Base-by-base conservation (phyloP, 1,140 invertebrate genomes). In the Oryctes rhinoceros region DNA sequence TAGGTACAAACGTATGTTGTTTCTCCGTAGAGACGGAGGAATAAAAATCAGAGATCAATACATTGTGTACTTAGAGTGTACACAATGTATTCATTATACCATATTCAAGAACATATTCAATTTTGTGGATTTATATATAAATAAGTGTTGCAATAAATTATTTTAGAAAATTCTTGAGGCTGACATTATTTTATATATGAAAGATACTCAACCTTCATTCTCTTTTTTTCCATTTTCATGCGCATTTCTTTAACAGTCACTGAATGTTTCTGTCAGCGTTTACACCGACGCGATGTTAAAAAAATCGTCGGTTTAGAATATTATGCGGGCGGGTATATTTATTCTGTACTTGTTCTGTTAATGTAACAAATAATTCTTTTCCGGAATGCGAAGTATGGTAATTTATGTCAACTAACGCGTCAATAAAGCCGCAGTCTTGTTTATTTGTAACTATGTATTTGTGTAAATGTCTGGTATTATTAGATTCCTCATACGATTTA, bases 341-440 rank as follows among this genome's bases (percentile, higher is more conserved):
- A 59, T 18, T 59, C 18, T n/a, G 15, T 15, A 15, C 15, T 59
- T 59, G 53, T 15, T 59, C 53, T 15, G 5, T 59, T n/a, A 59
- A 18, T 15, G 18, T 59, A 59, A 59, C 53, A 59, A 59, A 59
- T 59, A 59, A n/a, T 59, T 59, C 53, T 59, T 59, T 59, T 59
- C 18, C 53, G 53, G 53, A 59, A 15, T 18, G 53, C 15, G 15
- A 39, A n/a, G 53, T 59, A 59, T 15, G 13, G 53, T n/a, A 59
- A 59, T 59, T 59, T 59, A 59, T 59, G 53, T 59, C 53, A 59
- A 18, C 53, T n/a, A 18, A 39, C 39, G 15, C 53, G 53, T 59
- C 53, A 59, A 59, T 59, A 59, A 59, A 59, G n/a, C 53, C n/a
- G 53, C n/a, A n/a, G 53, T 59, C 13, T n/a, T 59, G 53, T 59